phyloP scores from a whole-genome alignment of 1,140 invertebrate species.

The Eumeta japonica region DNA sequence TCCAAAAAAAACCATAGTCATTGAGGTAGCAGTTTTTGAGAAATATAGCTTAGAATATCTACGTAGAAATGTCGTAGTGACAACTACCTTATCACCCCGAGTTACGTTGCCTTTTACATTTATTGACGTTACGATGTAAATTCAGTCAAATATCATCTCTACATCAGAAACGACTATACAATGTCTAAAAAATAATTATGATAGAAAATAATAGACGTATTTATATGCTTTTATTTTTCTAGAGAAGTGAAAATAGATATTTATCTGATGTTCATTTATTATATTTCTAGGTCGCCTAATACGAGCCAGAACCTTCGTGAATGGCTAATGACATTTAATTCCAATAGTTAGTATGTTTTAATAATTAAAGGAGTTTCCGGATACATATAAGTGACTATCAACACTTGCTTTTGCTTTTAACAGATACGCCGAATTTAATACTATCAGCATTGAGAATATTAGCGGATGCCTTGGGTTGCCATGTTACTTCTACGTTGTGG shows the following conservation, averaged over 20 bases:
- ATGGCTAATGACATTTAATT: conserved; percentile 64
- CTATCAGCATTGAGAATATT: conserved; percentile 68
- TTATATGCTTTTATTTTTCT: conserved; percentile 7
- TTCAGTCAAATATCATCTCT: no score
- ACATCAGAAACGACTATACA: no score
- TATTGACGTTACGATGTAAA: no score
- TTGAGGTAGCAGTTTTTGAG: no score
- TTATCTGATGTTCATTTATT: not conserved
- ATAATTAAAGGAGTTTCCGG: not conserved
- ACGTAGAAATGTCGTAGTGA: no score
- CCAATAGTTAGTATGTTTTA: conserved; percentile 57
- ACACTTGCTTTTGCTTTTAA: conserved; percentile 6
- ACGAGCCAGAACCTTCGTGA: conserved; percentile 68
- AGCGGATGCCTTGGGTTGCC: conserved; percentile 71
- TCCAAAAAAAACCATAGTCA: no score
- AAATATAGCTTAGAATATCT: no score
- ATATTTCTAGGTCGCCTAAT: conserved; percentile 57
- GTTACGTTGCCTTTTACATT: no score
- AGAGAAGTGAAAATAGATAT: no score
- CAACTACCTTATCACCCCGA: no score
- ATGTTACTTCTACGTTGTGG: conserved; percentile 73
- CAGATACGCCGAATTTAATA: conserved; percentile 65
- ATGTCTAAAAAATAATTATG: not conserved
- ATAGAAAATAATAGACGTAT: not conserved
- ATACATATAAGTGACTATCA: conserved; percentile 2